A percentile compares a stretch with the other conserved stretches of the same genome.
These are phyloP conservation scores for Charaxes varanes DNA, from an alignment of 1,140 invertebrate species.

Conservation along the genomic window DNA sequence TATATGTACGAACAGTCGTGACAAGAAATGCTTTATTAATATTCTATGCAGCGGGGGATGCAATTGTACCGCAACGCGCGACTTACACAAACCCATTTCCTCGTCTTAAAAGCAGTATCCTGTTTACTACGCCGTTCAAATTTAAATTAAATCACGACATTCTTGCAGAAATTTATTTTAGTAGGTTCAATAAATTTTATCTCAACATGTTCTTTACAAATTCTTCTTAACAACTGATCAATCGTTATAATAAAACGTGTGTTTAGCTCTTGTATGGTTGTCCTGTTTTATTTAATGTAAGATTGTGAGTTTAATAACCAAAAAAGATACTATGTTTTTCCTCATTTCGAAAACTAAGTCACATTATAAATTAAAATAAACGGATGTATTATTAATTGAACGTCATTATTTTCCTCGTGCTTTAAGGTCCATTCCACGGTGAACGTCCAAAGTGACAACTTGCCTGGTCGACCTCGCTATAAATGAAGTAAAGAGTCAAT, in stretches of 20 bases:
- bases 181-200: background rate
- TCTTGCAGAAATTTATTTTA: background rate
- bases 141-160: no score
- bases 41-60: conserved; percentile 15
- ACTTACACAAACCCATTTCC: conserved; percentile 12
- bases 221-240: no score
- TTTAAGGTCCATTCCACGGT: conserved; percentile 30
- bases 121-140: conserved; percentile 11
- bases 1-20: no score
- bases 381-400: conserved; percentile 1
- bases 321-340: background rate
- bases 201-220: background rate
- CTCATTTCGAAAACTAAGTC: background rate
- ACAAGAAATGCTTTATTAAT: no score
- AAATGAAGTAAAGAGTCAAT: conserved; percentile 32
- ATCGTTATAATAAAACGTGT: no score
- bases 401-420: conserved; percentile 24
- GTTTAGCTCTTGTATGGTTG: no score
- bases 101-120: conserved; percentile 18
- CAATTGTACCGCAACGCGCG: conserved; percentile 10
- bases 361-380: conserved; percentile 1
- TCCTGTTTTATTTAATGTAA: no score
- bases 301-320: background rate
- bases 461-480: conserved; percentile 32
- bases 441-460: conserved; percentile 37